Percentiles rank a stretch among this genome's conserved stretches.
Evolutionary conservation across 1,140 invertebrate species (phyloP).

Genomic region (Brachionus rotundiformis): DNA sequence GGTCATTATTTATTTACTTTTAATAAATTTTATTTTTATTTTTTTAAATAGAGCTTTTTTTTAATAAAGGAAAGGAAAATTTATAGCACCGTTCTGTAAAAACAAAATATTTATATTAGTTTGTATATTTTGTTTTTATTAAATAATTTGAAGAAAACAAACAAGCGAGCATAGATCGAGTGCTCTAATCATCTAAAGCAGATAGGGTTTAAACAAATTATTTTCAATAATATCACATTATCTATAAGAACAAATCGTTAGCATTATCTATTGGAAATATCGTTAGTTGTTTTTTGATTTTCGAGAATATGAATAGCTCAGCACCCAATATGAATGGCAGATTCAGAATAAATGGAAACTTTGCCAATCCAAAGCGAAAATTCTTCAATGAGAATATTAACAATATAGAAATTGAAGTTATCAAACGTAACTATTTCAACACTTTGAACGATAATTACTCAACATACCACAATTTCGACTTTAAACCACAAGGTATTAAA

Average conservation of each 20-base stretch:
- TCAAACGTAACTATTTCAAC: slow-evolving; percentile 27
- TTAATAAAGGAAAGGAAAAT: slow-evolving; percentile 5
- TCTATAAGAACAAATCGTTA: slow-evolving; percentile 10
- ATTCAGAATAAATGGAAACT: neutral
- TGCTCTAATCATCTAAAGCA: neutral
- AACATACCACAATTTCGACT: neutral
- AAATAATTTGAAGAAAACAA: slow-evolving; percentile 28
- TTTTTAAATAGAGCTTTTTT: slow-evolving; percentile 5
- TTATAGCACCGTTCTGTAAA: slow-evolving; percentile 33
- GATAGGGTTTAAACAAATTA: neutral
- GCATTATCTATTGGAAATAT: slow-evolving; percentile 21
- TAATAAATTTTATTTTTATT: neutral
- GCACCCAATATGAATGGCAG: slow-evolving; percentile 2
- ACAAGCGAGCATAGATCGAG: neutral
- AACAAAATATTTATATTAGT: slow-evolving; percentile 22
- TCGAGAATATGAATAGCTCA: neutral
- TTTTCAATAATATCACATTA: slow-evolving; percentile 41
- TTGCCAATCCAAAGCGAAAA: slow-evolving; percentile 2
- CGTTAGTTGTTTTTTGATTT: neutral
- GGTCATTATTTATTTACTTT: neutral
- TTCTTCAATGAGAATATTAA: slow-evolving; percentile 36
- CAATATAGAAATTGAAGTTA: slow-evolving; percentile 34
- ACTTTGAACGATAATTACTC: neutral
- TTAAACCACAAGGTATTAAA: slow-evolving; percentile 10
- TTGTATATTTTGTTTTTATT: slow-evolving; percentile 37